These are phyloP conservation scores for Mnemiopsis leidyi DNA, from an alignment of 37 sponge, comb jelly and placozoan genomes.

Conservation along the genomic window DNA sequence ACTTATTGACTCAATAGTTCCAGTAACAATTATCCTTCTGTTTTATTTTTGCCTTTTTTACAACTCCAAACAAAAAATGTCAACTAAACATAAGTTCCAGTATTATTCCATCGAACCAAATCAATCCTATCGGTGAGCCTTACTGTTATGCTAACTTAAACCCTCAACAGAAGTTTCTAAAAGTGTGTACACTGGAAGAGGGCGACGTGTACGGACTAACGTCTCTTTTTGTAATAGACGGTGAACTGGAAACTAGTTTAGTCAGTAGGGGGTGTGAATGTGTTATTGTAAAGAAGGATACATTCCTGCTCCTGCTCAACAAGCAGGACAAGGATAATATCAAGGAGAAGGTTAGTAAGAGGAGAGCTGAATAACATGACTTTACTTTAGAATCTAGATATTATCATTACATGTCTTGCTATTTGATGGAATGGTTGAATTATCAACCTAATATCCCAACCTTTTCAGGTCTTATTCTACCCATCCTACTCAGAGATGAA, in stretches of 20 bases:
- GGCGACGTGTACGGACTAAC: conserved; percentile 51
- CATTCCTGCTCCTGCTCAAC: conserved; percentile 35
- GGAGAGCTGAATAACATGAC: too few species aligned
- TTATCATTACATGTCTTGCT: neutral
- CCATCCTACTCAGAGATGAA: conserved; percentile 48
- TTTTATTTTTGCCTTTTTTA: too few species aligned
- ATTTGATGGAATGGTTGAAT: neutral
- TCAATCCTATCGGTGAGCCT: too few species aligned
- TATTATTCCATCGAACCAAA: too few species aligned
- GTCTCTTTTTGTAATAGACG: conserved; percentile 27
- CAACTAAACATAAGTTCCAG: too few species aligned
- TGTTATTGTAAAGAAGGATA: conserved; percentile 21
- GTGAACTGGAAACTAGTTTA: conserved; percentile 39
- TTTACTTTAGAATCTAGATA: too few species aligned
- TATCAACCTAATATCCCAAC: neutral
- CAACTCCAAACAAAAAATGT: too few species aligned
- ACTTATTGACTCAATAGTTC: too few species aligned
- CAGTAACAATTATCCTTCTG: too few species aligned
- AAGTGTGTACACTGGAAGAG: conserved; percentile 20
- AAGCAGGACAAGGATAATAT: neutral
- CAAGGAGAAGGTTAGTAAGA: neutral
- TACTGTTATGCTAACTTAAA: too few species aligned
- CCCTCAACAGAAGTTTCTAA: conserved; percentile 28
- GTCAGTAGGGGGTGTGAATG: conserved; percentile 50
- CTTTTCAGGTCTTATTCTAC: conserved; percentile 4